phyloP scores from a whole-genome alignment of 2,113 vertebrate species.

The Melanotaenia duboulayi region DNA sequence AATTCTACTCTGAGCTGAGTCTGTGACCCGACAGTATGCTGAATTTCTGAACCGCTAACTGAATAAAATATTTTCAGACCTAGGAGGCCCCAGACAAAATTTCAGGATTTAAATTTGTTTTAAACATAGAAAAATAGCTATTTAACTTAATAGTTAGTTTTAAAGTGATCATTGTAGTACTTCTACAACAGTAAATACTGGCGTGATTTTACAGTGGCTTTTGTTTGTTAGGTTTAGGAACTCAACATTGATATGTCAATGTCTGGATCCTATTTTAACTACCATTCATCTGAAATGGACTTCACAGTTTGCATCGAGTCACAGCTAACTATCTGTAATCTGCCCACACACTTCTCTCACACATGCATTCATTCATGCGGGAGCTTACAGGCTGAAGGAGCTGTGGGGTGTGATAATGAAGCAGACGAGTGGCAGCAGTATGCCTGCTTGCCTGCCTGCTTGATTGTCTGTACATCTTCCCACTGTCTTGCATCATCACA shows the following conservation, averaged over 20 bases:
- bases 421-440: slow-evolving; percentile 40
- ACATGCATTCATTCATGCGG: not conserved
- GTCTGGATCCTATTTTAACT: slow-evolving; percentile 3
- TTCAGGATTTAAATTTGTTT: not conserved
- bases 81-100: not conserved
- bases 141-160: no score
- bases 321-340: slow-evolving; percentile 34
- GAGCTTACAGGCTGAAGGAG: slow-evolving; percentile 7
- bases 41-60: not conserved
- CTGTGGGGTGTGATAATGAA: slow-evolving; percentile 33
- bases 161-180: not conserved
- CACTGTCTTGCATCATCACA: slow-evolving; percentile 7
- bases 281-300: slow-evolving; percentile 43
- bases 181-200: not conserved
- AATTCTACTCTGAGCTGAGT: no score
- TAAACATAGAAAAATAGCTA: no score
- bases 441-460: slow-evolving; percentile 22
- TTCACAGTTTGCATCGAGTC: slow-evolving; percentile 25
- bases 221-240: not conserved
- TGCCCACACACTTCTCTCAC: slow-evolving; percentile 17
- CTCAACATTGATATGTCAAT: slow-evolving; percentile 19
- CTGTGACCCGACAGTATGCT: no score
- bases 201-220: not conserved
- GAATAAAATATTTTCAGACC: not conserved
- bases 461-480: slow-evolving; percentile 40